Evolutionary conservation across 2,113 vertebrate genomes (phyloP), one percentile per base, ranked within the genome.

Genomic region (Cyrtonyx montezumae): DNA sequence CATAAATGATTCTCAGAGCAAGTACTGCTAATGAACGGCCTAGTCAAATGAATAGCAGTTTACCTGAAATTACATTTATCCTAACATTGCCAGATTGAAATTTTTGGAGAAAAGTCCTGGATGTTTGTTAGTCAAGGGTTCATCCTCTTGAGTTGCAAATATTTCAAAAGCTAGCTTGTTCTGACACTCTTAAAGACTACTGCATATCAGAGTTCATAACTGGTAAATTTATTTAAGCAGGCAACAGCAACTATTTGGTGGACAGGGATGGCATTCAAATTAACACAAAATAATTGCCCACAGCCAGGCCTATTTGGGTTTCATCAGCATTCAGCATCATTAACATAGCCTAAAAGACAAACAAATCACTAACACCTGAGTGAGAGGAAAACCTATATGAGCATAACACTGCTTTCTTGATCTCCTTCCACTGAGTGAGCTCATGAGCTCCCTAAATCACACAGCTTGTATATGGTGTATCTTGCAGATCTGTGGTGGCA

Each of bases 311-410:
- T 55, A 71, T 90, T 88, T 93, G 94, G 69, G 75, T 93, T 90
- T 55, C 79, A 83, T 83, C 84, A 94, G 46, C 81, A 61, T 68
- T 77, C 74, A 66, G 68, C 81, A 71, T 91, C 81, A 51, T 55
- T 5, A 2, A 73, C 43, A 15, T 75, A 87, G 91, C 76, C 87
- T 88, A 74, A 86, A 94, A 93, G 93, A 94, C 88, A 96, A 95
- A 95, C 69, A 94, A 94, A 96, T 94, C 91, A 87, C 87, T 79
- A 88, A 92, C 82, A 92, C 95, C 94, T 90, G 90, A 96, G 88
- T 0, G 8, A 79, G 63, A 77, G 77, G 70, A 84, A 77, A 83
- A 86, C 55, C n/a, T 49, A 83, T 84, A 88, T 17, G 66, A 93
- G 36, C 74, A 76, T 48, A 75, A 43, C 43, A 75, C 65, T 77